Base-by-base conservation (phyloP, 2,113 vertebrate genomes). In the Dasypus novemcinctus region DNA sequence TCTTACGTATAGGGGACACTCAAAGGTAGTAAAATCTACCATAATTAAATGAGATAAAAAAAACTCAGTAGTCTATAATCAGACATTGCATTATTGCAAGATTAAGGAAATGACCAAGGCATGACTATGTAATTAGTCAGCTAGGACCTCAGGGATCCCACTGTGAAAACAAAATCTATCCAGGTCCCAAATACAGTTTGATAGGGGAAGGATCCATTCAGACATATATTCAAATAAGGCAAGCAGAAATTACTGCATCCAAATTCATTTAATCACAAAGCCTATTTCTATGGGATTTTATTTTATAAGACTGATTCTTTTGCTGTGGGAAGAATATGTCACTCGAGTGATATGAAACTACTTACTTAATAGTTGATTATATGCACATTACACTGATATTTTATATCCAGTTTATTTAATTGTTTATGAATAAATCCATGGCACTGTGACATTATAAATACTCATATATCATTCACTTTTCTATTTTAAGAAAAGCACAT, bases 201-300 rank as follows among this genome's bases (percentile, higher is more conserved):
- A 80, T 3, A 23, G n/a, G 59, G 21, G 27, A 8, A 91, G 27
- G 38, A 83, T 82, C 90, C 54, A 83, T 41, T 49, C 71, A 64
- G 46, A 82, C 52, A 27, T 74, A 71, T 6, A 33, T 43, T 93
- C 46, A 88, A 88, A 88, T 83, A 87, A 78, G 33, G 21, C 9
- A 82, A 52, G 59, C 38, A 78, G 15, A 91, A 93, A 81, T 54
- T 20, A 43, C 72, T 78, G 38, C 33, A 86, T n/a, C 29, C 64
- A 92, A 95, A 93, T 57, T 78, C 54, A 91, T 29, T 93, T 66
- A 17, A 79, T 78, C 74, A 87, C 83, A 79, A 79, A 46, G 59
- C 61, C 88, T 2, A 12, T n/a, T 95, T 95, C 33, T 72, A 8
- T 91, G 68, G 46, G 7, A 5, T 57, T 92, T 93, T 86, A 82